These are phyloP conservation scores for Triplophysa siluroides DNA, from an alignment of 2,113 vertebrate genomes.

Conservation along the genomic window DNA sequence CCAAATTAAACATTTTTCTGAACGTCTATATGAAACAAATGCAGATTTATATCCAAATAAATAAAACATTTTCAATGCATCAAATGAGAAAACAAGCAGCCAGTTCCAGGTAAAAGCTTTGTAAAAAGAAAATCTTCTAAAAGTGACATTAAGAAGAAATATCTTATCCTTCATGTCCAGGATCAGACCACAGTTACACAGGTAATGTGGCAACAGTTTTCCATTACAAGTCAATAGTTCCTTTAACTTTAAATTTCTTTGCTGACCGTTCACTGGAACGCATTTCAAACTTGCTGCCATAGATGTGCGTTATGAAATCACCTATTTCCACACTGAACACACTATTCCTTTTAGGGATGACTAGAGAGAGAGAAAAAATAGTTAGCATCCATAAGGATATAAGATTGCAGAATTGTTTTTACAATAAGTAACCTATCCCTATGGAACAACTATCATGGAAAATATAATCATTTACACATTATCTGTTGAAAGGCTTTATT, in stretches of 20 bases:
- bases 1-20: too few relatives aligned
- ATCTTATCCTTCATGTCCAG: neutral
- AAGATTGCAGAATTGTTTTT: neutral
- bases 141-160: neutral
- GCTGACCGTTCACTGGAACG: slow-evolving; percentile 90
- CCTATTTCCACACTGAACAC: slow-evolving; percentile 87
- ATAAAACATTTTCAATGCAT: too few relatives aligned
- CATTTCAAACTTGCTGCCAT: slow-evolving; percentile 89
- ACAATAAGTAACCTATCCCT: neutral
- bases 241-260: slow-evolving; percentile 91
- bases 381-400: neutral
- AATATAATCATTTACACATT: too few relatives aligned
- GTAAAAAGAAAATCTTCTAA: neutral
- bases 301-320: slow-evolving; percentile 91
- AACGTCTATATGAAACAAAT: too few relatives aligned
- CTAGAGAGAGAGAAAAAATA: slow-evolving; percentile 62
- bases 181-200: neutral
- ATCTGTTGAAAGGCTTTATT: neutral
- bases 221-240: slow-evolving; percentile 86
- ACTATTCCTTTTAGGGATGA: slow-evolving; percentile 89
- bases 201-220: neutral
- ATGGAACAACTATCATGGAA: too few relatives aligned
- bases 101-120: too few relatives aligned
- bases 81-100: too few relatives aligned
- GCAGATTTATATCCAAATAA: too few relatives aligned